Evolutionary conservation across 2,888 invertebrate genomes (phyloP), one percentile per base, ranked within the genome.

Genomic region (Tenthredo distinguenda): DNA sequence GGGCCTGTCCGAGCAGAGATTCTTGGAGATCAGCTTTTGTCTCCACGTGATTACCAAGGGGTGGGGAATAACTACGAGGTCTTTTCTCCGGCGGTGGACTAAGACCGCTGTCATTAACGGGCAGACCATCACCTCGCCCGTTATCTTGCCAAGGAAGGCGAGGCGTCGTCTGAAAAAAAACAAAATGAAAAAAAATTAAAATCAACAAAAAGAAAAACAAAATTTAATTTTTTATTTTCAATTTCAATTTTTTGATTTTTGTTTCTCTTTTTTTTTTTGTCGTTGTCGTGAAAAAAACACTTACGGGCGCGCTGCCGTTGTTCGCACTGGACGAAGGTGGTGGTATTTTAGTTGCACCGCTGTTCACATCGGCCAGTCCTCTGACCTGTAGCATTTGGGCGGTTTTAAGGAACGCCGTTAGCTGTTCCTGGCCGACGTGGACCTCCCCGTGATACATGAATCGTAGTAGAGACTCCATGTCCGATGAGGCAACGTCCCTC

Each of bases 401-500:
- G 87, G 98, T 98, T 94, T 97, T 96, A 89, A 98, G 95, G 93
- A 98, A 98, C 93, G 97, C 97, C 88, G 97, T 96, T 90, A 98
- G 94, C 93, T 97, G 97, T 91, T 98, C 97, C 93, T 98, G 97
- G 37, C 97, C 97, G 90, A 98, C 97, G 94, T 98, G 97, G 50
- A 98, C 98, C 94, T 98, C 98, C 87, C 98, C 98, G 94, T 98
- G 97, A 94, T 98, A 98, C 97, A 98, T 98, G 95, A 98, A 98
- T 94, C 97, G 96, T 91, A 98, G 95, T 90, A 98, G 95, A 92
- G 97, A 97, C 92, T 97, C 97, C 95, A 98, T 97, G 91, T 98
- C 97, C 92, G 97, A 96, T 91, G 97, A 96, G 91, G 97, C 96
- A 34, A 98, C 97, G 93, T 98, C 98, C 91, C 97, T 95, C 88